Evolutionary conservation across 2,797 vertebrate species (phyloP), one percentile per base, ranked within the genome.

Genomic region (Sebastes nivosus): DNA sequence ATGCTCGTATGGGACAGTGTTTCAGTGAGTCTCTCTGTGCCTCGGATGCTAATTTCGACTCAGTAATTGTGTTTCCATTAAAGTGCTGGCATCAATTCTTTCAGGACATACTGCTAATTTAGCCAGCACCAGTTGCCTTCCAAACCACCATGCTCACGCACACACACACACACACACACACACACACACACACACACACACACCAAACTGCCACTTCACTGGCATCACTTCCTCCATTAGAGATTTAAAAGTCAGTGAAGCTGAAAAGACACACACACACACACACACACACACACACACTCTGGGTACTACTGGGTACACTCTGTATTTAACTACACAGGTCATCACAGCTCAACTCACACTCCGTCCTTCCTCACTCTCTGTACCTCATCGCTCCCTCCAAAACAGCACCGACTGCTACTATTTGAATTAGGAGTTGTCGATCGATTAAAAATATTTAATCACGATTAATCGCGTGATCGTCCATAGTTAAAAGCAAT

Each of bases 51-150:
- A 87, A 92, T 89, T 90, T 88, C 36, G 86, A 83, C 77, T 71
- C 76, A 72, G 81, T 88, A 88, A 85, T 84, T 86, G 80, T 89
- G 67, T 86, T 88, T 87, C 87, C 87, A 88, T 91, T 87, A 85
- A 88, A 75, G 61, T 79, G 70, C 76, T 86, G 72, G 74, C 83
- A 85, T 80, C 72, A 81, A 81, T 88, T 89, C 80, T 81, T 86
- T 65, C 83, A 83, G 79, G 82, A 77, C 74, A 84, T 73, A 57
- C 67, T 60, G 46, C 70, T 88, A 84, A 80, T 80, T 82, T 81
- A 81, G 65, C 72, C 72, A 63, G 79, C 73, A 77, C 63, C 67
- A 72, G 7, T 16, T 76, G 79, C 74, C 73, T 77, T 84, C 72
- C 50, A 72, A 75, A 73, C 32, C 52, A 38, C 68, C 38, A 29